Evolutionary conservation across 2,888 invertebrate genomes (phyloP).

Genomic region (Caenorhabditis sp.): DNA sequence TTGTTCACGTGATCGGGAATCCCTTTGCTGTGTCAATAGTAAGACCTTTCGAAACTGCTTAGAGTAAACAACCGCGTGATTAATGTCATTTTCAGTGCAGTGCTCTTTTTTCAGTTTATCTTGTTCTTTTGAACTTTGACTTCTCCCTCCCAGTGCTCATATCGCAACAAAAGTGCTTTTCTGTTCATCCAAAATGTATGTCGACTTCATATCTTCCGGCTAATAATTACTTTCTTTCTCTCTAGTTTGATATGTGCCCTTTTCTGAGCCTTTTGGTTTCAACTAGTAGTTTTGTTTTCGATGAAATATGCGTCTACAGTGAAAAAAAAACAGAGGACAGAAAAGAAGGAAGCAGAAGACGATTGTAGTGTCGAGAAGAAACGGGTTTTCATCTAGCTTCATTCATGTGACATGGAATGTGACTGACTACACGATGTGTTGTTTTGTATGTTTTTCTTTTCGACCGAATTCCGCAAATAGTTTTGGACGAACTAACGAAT

Average conservation of each 20-base stretch:
- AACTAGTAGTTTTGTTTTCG: too few relatives aligned
- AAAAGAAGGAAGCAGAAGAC: neutral
- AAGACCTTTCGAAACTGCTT: neutral
- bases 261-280: too few relatives aligned
- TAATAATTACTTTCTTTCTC: neutral
- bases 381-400: neutral
- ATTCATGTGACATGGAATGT: neutral
- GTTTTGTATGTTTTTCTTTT: neutral
- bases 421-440: neutral
- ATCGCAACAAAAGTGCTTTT: neutral
- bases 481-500: neutral
- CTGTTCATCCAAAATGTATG: neutral
- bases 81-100: neutral
- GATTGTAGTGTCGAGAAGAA: neutral
- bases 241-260: neutral
- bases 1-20: neutral
- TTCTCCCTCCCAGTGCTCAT: neutral
- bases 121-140: neutral
- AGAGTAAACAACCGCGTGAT: neutral
- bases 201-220: neutral
- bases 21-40: neutral
- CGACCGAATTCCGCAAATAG: neutral
- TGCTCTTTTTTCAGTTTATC: neutral
- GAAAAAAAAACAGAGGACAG: too few relatives aligned
- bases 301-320: too few relatives aligned